Conservation (phyloP, 2,888 invertebrate genomes). For the Philhelius pedissequus region DNA sequence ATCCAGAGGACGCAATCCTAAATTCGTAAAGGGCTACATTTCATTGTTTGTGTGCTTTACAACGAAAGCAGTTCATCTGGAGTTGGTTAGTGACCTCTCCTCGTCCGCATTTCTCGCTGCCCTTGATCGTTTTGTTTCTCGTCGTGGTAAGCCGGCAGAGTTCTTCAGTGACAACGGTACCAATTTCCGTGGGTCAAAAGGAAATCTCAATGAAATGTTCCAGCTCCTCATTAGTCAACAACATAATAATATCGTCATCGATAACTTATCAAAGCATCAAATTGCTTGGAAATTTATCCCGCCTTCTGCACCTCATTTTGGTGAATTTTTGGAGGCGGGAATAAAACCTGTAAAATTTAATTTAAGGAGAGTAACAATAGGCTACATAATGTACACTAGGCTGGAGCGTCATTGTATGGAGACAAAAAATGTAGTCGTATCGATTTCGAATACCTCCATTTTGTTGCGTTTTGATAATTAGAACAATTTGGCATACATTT, state of each 20-base stretch:
- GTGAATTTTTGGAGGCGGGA: no score
- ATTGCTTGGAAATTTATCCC: constrained; percentile 1
- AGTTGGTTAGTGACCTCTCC: constrained; percentile 1
- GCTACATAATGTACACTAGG: no score
- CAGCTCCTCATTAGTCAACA: not conserved
- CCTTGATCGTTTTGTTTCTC: not conserved
- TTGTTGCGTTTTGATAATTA: no score
- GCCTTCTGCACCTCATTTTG: not conserved
- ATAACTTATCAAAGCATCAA: not conserved
- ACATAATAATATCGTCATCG: not conserved
- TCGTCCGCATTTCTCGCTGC: not conserved
- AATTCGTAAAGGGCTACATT: not conserved
- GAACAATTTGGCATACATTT: no score
- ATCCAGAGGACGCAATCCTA: not conserved
- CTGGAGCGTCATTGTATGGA: no score
- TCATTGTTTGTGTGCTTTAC: not conserved
- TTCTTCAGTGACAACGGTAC: not conserved
- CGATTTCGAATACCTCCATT: no score
- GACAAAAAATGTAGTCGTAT: no score
- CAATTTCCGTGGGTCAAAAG: not conserved
- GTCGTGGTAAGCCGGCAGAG: not conserved
- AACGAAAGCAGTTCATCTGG: not conserved
- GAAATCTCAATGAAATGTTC: not conserved
- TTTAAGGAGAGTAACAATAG: no score
- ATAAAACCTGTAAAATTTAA: no score